phyloP scores from a whole-genome alignment of 1,140 invertebrate genomes.

The Carcinoscorpius rotundicauda region DNA sequence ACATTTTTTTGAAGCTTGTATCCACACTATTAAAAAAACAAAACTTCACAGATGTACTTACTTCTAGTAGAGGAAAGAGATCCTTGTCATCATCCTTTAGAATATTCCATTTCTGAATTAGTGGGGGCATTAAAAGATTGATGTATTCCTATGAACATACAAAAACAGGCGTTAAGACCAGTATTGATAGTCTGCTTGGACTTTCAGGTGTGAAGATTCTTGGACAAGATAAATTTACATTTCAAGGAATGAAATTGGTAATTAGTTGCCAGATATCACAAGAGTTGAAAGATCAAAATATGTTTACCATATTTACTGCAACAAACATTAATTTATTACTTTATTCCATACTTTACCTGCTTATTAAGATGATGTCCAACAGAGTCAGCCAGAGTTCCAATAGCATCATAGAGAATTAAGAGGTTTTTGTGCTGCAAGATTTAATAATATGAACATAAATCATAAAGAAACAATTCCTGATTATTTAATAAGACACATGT shows the following conservation, averaged over 20 bases:
- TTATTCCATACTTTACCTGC: slow-evolving; percentile 36
- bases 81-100: slow-evolving; percentile 98
- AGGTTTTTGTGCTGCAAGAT: slow-evolving; percentile 91
- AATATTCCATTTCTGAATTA: slow-evolving; percentile 97
- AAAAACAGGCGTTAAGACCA: too few species aligned
- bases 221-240: too few species aligned
- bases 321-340: too few species aligned
- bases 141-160: slow-evolving; percentile 60
- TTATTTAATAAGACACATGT: too few species aligned
- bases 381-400: slow-evolving; percentile 93
- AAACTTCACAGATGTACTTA: slow-evolving; percentile 26
- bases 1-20: too few species aligned
- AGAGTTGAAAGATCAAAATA: too few species aligned
- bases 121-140: slow-evolving; percentile 89
- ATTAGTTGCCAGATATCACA: too few species aligned
- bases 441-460: slow-evolving; percentile 10
- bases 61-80: slow-evolving; percentile 89
- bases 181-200: too few species aligned
- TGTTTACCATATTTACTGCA: too few species aligned
- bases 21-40: too few species aligned
- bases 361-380: slow-evolving; percentile 96
- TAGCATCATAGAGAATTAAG: slow-evolving; percentile 96
- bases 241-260: too few species aligned
- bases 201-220: too few species aligned
- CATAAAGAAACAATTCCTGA: not conserved